A percentile compares a stretch with the other conserved stretches of the same genome.
These are phyloP conservation scores for Danaus chrysippus DNA, from an alignment of 2,888 invertebrate genomes.

Conservation along the genomic window DNA sequence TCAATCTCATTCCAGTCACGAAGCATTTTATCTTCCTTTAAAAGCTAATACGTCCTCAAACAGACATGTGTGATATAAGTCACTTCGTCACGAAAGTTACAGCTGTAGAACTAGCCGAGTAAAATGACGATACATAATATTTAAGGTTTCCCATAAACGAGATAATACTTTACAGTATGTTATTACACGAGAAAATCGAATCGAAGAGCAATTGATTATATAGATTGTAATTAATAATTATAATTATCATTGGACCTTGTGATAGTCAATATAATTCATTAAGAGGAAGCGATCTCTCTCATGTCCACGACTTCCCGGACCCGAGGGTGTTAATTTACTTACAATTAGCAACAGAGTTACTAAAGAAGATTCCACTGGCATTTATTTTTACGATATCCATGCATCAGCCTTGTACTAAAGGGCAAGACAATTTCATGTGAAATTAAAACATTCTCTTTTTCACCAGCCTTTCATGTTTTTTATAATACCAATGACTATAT, in stretches of 20 bases:
- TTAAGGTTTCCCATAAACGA: not conserved
- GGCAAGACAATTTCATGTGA: conserved; percentile 5
- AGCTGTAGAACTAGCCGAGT: not conserved
- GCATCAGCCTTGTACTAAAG: conserved; percentile 6
- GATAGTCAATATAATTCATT: conserved; percentile 16
- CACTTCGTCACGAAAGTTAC: conserved; percentile 19
- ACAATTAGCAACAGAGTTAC: conserved; percentile 19
- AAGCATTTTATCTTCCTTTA: conserved; percentile 35
- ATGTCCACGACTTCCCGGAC: conserved; percentile 14
- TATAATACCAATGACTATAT: not conserved
- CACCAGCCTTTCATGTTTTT: not conserved
- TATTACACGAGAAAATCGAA: too few relatives aligned
- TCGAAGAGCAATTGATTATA: not conserved
- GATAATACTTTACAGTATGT: not conserved
- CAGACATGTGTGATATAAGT: conserved; percentile 33
- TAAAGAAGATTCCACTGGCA: conserved; percentile 2
- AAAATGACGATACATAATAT: conserved; percentile 10
- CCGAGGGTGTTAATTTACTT: conserved; percentile 16
- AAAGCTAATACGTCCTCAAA: conserved; percentile 35
- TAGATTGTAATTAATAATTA: conserved; percentile 1
- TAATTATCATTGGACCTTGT: conserved; percentile 5
- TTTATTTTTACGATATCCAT: conserved; percentile 15
- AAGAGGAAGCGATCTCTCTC: conserved; percentile 9
- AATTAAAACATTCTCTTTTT: not conserved
- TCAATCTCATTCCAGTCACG: conserved; percentile 39